A percentile compares a stretch with the other conserved stretches of the same genome.
Evolutionary conservation across 2,113 vertebrate genomes (phyloP).

Genomic region (Nibea coibor): DNA sequence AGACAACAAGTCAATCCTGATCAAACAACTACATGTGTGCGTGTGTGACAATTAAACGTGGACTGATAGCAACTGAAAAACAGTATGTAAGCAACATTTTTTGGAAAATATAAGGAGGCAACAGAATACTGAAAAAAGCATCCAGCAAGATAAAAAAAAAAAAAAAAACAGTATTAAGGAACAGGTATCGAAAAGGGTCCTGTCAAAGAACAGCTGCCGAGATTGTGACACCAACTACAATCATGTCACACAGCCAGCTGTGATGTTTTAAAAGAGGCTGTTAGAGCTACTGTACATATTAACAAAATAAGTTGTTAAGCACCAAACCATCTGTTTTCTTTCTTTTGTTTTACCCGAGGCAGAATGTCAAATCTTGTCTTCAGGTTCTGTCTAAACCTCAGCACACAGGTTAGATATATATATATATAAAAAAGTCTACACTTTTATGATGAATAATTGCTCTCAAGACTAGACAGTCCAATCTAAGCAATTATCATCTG

Average conservation of each 20-base stretch:
- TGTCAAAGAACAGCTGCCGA: neutral
- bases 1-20: neutral
- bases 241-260: neutral
- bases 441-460: neutral
- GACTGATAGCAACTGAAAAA: no score
- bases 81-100: neutral
- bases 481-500: constrained; percentile 32
- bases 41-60: no score
- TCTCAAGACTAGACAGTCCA: constrained; percentile 17
- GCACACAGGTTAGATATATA: no score
- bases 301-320: neutral
- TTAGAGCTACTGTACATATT: neutral
- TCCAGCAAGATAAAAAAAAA: neutral
- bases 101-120: neutral
- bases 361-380: neutral
- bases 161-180: neutral
- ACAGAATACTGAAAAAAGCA: neutral
- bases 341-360: neutral
- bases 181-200: neutral
- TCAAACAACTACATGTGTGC: neutral
- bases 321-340: neutral
- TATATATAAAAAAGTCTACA: neutral
- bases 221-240: neutral
- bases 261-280: neutral
- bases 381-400: neutral